Evolutionary conservation across 1,140 invertebrate genomes (phyloP), one percentile per base, ranked within the genome.

Genomic region (Drosophila littoralis): DNA sequence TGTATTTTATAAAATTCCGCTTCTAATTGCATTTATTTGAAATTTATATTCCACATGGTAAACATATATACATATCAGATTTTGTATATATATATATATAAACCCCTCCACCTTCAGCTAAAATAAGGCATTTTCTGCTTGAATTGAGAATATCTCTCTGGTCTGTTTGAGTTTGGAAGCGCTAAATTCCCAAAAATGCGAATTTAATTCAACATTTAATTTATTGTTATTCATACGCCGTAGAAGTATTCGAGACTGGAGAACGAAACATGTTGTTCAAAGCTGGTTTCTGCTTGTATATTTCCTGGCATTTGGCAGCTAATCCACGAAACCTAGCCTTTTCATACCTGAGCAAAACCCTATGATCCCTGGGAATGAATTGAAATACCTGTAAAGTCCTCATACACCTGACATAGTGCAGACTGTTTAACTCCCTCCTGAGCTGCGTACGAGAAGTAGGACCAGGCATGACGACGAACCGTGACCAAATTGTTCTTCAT

Each of bases 331-430:
- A 46, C 10, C 15, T 32, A 15, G 3, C 50, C 32, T 28, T 35
- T 35, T 8, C 13, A 10, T 35, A 33, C 15, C n/a, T 59, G 38
- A 9, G 36, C n/a, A 28, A 15, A 42, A 10, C 36, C 15, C 15
- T 12, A 6, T 51, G 28, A 28, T 28, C n/a, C 50, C 50, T 33
- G 33, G 38, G 15, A 9, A 52, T 15, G 51, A 22, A 67, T 40
- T 32, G 36, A 72, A 38, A 72, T 88, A 88, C 83, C 83, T 88
- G 83, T 88, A 28, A 77, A 88, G 69, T 89, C 83, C 79, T 88
- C 84, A 64, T 88, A 88, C 69, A 88, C 83, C 51, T 88, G 84
- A 77, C 77, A 88, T 5, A 88, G 66, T 55, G 73, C 69, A 12
- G 72, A 68, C 55, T 88, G 76, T 40, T 76, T 81, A 46, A 76